Percentiles rank a stretch among this genome's conserved stretches.
These are phyloP conservation scores for Hirtodrosophila cameraria DNA, from an alignment of 2,888 invertebrate species.

Conservation along the genomic window DNA sequence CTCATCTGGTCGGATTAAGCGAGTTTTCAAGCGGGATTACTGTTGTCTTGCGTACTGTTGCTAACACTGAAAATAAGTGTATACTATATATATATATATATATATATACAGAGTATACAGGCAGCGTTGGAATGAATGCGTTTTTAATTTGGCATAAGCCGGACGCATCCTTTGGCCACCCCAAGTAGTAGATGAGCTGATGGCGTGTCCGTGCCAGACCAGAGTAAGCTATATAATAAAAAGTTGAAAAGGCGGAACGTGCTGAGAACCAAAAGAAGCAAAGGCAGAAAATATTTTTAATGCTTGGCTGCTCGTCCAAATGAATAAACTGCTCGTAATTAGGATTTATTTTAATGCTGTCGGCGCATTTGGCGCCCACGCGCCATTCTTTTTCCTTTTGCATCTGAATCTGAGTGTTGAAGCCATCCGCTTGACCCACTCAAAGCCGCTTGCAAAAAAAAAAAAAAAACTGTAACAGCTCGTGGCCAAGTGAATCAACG, in stretches of 20 bases:
- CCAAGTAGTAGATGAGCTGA: not conserved
- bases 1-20: conserved; percentile 53
- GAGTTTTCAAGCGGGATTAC: conserved; percentile 56
- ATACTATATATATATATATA: too few species aligned
- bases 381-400: conserved; percentile 17
- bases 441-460: conserved; percentile 39
- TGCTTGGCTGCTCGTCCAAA: conserved; percentile 48
- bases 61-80: conserved; percentile 24
- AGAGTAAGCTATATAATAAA: conserved; percentile 56
- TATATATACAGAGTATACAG: conserved; percentile 24
- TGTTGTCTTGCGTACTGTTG: conserved; percentile 40
- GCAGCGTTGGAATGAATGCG: conserved; percentile 68
- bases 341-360: conserved; percentile 77
- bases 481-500: conserved; percentile 35
- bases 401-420: conserved; percentile 48
- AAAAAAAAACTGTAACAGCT: conserved; percentile 67
- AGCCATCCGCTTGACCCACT: conserved; percentile 66
- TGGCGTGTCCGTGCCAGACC: conserved; percentile 16
- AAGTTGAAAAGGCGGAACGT: conserved; percentile 48
- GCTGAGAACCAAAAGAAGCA: conserved; percentile 11
- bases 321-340: conserved; percentile 79
- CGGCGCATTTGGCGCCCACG: conserved; percentile 46
- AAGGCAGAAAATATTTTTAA: conserved; percentile 57
- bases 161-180: conserved; percentile 59
- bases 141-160: conserved; percentile 76